Base-by-base conservation (phyloP, 2,888 invertebrate species). In the Conistra vaccinii region DNA sequence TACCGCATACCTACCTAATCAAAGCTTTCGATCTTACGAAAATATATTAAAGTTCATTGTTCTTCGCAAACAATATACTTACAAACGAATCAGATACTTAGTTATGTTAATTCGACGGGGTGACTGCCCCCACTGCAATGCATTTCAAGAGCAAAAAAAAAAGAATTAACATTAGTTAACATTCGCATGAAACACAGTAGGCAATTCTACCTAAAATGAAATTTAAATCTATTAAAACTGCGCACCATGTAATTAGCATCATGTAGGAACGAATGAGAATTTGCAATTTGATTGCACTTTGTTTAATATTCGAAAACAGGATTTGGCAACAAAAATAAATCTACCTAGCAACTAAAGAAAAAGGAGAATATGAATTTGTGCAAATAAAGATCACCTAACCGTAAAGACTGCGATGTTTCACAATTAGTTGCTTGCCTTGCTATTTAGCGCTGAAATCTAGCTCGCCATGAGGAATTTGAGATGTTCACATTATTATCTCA, bases 1-100 rank as follows among this genome's bases (percentile, higher is more conserved):
- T 80, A 51, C 39, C 35, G n/a, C 66, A 61, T 68, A 29, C 53
- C n/a, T 51, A 51, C 3, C 3, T 55, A 66, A 69, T 81, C 81
- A 48, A 61, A 32, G 12, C 82, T 75, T 74, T 77, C 55, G 73
- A 77, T 76, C 73, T 60, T 61, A 73, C 62, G 29, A 65, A 66
- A 67, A 45, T 69, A 68, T 51, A 69, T n/a, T 57, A 53, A 68
- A 82, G 76, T 86, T 78, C 85, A 86, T 88, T 88, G 86, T 86
- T 73, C 74, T 75, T 80, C 45, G 55, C 58, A 66, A 80, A 79
- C 84, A 73, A 77, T 75, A 76, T 32, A n/a, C n/a, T n/a, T n/a
- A 60, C 35, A 51, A 71, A 61, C 67, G 55, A 70, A 72, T 72
- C 71, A 85, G 79, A 72, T 83, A 69, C 26, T 61, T 85, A 69